A percentile compares a stretch with the other conserved stretches of the same genome.
Conservation (phyloP, 2,888 invertebrate species). For the Drosophila borborema region DNA sequence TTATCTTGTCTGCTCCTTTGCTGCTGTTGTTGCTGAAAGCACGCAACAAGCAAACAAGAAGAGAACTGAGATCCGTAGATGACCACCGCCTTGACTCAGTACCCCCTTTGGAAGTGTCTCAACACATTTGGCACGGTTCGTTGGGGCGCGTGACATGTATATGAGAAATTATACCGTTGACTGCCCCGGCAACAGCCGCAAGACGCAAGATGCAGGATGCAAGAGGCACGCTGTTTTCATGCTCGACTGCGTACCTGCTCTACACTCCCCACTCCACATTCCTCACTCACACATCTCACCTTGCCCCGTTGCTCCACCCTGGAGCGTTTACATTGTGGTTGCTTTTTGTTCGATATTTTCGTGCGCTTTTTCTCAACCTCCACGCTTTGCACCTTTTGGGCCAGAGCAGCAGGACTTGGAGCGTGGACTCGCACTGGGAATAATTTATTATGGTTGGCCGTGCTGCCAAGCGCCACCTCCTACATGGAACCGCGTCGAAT, state of each 20-base stretch:
- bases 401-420: conserved; percentile 35
- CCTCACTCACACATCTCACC: background rate
- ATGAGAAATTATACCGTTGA: conserved; percentile 82
- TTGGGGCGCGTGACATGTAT: conserved; percentile 77
- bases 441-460: conserved; percentile 70
- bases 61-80: conserved; percentile 17
- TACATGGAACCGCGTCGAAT: conserved; percentile 37
- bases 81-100: conserved; percentile 25
- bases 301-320: background rate
- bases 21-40: conserved; percentile 21
- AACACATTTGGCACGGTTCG: conserved; percentile 74
- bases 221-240: conserved; percentile 72
- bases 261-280: background rate
- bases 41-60: conserved; percentile 23
- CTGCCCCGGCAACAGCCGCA: conserved; percentile 58
- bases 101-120: conserved; percentile 53
- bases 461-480: conserved; percentile 17
- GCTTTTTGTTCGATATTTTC: conserved; percentile 56
- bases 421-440: conserved; percentile 60
- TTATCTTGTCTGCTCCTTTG: background rate
- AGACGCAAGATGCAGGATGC: conserved; percentile 49
- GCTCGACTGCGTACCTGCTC: conserved; percentile 54
- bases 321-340: conserved; percentile 26
- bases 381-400: conserved; percentile 47
- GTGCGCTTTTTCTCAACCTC: conserved; percentile 23